A percentile compares a stretch with the other conserved stretches of the same genome.
These are phyloP conservation scores for Megaceryle maxima DNA, from an alignment of 2,113 vertebrate species.

Conservation along the genomic window DNA sequence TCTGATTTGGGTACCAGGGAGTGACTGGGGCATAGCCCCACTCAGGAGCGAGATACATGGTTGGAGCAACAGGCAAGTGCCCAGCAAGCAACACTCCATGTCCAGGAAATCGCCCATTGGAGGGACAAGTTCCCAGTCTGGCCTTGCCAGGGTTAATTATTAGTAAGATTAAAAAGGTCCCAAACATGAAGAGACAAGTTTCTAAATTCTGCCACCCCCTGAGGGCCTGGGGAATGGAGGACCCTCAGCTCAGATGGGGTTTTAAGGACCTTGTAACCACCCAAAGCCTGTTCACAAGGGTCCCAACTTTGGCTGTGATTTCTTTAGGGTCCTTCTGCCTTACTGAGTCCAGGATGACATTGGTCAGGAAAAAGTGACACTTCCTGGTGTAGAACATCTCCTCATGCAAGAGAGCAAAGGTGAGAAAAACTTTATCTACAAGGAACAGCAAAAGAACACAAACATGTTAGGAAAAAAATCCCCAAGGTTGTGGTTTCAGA, in stretches of 20 bases:
- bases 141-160: not conserved
- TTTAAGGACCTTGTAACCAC: constrained; percentile 18
- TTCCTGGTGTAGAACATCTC: constrained; percentile 71
- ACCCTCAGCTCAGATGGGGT: no score
- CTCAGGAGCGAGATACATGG: not conserved
- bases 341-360: constrained; percentile 71
- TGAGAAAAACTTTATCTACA: constrained; percentile 63
- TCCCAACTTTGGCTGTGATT: constrained; percentile 47
- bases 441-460: not conserved
- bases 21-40: no score
- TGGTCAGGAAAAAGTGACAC: constrained; percentile 71
- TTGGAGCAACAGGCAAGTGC: not conserved
- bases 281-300: constrained; percentile 64
- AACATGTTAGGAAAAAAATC: no score
- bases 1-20: no score
- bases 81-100: not conserved
- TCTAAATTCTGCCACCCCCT: no score
- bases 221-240: not conserved
- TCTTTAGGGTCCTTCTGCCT: constrained; percentile 65
- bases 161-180: no score
- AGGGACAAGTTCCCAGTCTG: not conserved
- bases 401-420: constrained; percentile 67
- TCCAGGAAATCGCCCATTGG: fast-evolving
- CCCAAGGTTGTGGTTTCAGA: no score
- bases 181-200: not conserved